Conservation (phyloP, 37 sponge, comb jelly and placozoan genomes). For the Geodia barretti region DNA sequence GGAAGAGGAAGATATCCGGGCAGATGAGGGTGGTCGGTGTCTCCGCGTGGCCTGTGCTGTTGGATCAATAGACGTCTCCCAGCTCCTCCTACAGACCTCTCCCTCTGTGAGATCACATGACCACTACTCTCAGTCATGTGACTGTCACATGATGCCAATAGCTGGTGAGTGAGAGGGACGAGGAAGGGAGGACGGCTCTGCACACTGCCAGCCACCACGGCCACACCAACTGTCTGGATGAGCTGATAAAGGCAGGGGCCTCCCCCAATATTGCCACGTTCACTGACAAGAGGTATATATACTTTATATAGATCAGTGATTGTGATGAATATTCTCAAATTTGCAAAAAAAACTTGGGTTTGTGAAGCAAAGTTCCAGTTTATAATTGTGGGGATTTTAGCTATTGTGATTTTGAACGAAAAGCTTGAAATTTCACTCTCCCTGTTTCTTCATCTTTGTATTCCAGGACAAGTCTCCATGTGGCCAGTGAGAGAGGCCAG, state of each 20-base stretch:
- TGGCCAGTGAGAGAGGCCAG: constrained; percentile 50
- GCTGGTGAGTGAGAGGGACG: too few relatives aligned
- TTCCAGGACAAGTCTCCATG: constrained; percentile 52
- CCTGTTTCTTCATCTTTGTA: not conserved
- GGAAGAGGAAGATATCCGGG: not conserved
- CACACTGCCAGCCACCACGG: constrained; percentile 64
- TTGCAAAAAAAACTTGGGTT: too few relatives aligned
- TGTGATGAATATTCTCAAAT: too few relatives aligned
- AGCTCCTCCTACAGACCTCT: too few relatives aligned
- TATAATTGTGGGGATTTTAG: too few relatives aligned
- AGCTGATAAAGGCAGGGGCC: constrained; percentile 36
- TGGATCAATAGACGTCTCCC: constrained; percentile 31
- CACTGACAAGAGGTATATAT: not conserved
- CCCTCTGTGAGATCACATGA: too few relatives aligned
- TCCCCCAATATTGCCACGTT: constrained; percentile 26
- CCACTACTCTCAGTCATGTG: too few relatives aligned
- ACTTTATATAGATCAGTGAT: not conserved
- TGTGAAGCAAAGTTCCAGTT: too few relatives aligned
- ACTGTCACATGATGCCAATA: too few relatives aligned
- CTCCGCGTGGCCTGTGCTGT: constrained; percentile 67
- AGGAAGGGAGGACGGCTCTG: constrained; percentile 44
- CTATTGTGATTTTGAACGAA: too few relatives aligned
- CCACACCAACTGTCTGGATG: constrained; percentile 30
- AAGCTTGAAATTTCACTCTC: too few relatives aligned
- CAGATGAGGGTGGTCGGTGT: constrained; percentile 28